Evolutionary conservation across 2,797 vertebrate species (phyloP).

Genomic region (Characodon lateralis): DNA sequence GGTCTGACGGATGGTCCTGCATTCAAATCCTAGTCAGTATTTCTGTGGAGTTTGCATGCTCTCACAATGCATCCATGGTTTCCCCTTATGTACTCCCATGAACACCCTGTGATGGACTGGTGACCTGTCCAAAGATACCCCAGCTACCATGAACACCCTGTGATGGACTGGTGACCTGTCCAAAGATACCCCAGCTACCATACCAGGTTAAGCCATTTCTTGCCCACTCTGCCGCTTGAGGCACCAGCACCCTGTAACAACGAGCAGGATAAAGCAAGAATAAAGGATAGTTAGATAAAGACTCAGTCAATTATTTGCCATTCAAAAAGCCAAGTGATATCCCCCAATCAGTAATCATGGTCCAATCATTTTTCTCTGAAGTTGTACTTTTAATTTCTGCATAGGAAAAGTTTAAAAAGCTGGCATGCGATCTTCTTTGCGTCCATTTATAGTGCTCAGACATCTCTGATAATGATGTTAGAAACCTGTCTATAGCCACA

Average conservation of each 20-base stretch:
- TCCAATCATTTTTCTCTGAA: no score
- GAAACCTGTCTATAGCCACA: no score
- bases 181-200: not conserved
- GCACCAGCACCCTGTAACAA: not conserved
- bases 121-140: not conserved
- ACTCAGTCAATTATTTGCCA: not conserved
- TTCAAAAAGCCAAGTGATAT: no score
- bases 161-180: not conserved
- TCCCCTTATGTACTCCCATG: not conserved
- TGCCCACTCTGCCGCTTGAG: not conserved
- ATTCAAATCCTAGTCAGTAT: not conserved
- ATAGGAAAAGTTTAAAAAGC: no score
- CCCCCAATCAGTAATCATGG: no score
- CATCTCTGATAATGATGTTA: no score
- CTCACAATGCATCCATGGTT: not conserved
- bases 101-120: not conserved
- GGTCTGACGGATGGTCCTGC: not conserved
- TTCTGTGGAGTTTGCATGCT: not conserved
- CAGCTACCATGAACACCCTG: not conserved
- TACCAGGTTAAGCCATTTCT: not conserved
- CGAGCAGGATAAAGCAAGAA: not conserved
- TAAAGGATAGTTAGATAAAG: not conserved
- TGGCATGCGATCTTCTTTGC: no score
- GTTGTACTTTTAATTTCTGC: no score
- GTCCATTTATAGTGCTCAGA: no score